A percentile compares a stretch with the other conserved stretches of the same genome.
Evolutionary conservation across 2,113 vertebrate genomes (phyloP).

Genomic region (Amphilophus citrinellus): DNA sequence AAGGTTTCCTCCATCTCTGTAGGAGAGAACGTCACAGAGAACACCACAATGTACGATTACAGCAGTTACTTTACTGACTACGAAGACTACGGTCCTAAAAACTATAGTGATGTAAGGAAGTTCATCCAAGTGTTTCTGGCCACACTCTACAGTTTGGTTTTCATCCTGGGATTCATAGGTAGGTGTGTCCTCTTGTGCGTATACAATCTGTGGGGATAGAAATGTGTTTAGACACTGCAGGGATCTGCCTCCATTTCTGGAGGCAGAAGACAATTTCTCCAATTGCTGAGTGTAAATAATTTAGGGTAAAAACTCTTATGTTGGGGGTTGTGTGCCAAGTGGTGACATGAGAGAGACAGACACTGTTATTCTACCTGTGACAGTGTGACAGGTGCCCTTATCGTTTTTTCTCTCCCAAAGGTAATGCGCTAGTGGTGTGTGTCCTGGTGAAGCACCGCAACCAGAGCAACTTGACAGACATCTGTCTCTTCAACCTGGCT

Average conservation of each 20-base stretch:
- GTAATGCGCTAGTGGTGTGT: constrained; percentile 86
- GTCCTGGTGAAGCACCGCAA: constrained; percentile 81
- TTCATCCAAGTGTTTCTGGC: constrained; percentile 77
- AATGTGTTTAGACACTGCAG: too few species aligned
- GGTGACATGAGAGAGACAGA: neutral
- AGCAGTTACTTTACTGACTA: neutral
- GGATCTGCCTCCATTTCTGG: neutral
- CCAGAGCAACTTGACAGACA: constrained; percentile 83
- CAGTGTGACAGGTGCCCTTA: neutral
- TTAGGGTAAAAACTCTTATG: too few species aligned
- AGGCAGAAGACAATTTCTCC: too few species aligned
- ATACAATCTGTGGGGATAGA: neutral
- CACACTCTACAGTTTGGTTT: constrained; percentile 83
- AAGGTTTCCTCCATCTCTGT: neutral
- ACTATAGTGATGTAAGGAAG: rapidly evolving
- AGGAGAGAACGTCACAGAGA: neutral
- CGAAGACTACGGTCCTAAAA: constrained; percentile 21
- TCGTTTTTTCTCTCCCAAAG: neutral
- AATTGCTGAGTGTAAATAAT: too few species aligned
- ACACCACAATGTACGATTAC: neutral
- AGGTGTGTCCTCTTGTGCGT: neutral
- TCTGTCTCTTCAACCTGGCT: constrained; percentile 89
- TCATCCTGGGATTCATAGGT: constrained; percentile 77
- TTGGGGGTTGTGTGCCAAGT: too few species aligned
- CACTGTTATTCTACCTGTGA: neutral